phyloP scores from a whole-genome alignment of 1,140 invertebrate species.

The Dendroctonus ponderosae region DNA sequence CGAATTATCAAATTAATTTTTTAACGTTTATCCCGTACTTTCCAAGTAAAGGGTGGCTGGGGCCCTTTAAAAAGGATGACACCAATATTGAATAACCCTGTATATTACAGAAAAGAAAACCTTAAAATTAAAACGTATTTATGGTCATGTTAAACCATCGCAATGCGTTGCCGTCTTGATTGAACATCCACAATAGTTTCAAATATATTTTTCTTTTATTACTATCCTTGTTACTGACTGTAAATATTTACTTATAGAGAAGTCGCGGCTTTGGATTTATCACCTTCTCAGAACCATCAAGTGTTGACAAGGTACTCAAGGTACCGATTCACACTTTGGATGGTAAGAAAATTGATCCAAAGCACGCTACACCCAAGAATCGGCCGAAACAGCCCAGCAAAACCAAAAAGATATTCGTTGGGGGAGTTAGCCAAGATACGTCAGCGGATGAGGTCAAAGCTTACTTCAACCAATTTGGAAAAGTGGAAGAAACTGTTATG shows the following conservation, averaged over 20 bases:
- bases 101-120: too few species aligned
- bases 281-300: conserved; percentile 84
- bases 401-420: conserved; percentile 91
- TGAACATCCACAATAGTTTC: background rate
- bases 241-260: conserved; percentile 59
- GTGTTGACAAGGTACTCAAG: conserved; percentile 85
- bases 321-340: conserved; percentile 89
- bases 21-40: too few species aligned
- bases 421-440: conserved; percentile 88
- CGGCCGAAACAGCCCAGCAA: conserved; percentile 80
- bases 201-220: background rate
- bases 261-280: conserved; percentile 93
- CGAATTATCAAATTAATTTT: too few species aligned
- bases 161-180: too few species aligned
- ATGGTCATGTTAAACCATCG: too few species aligned
- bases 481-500: conserved; percentile 91
- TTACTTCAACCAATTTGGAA: conserved; percentile 89
- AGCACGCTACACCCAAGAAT: conserved; percentile 89
- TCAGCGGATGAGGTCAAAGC: conserved; percentile 87
- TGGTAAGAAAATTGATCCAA: conserved; percentile 92
- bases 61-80: too few species aligned
- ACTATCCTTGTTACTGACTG: too few species aligned
- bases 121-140: background rate
- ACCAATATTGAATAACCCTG: too few species aligned
- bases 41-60: too few species aligned